A percentile compares a stretch with the other conserved stretches of the same genome.
These are phyloP conservation scores for Clinocottus analis DNA, from an alignment of 2,113 vertebrate species.

Conservation along the genomic window DNA sequence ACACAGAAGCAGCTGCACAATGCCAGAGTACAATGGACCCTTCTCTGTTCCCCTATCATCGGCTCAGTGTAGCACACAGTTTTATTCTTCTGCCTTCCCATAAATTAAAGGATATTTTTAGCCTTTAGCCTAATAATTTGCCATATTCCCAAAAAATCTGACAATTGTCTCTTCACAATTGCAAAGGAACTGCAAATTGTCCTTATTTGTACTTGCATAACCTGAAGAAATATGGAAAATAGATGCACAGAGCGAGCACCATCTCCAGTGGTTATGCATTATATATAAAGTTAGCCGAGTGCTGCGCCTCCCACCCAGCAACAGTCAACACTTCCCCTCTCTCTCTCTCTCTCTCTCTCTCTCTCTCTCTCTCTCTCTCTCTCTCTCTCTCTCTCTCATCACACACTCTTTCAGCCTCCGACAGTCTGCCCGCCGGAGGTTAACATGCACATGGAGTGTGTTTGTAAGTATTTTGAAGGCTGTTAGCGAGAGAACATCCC, in stretches of 20 bases:
- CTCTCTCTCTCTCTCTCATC: slow-evolving; percentile 52
- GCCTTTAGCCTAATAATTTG: too few species aligned
- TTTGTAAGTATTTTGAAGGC: slow-evolving; percentile 26
- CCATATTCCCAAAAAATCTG: neutral
- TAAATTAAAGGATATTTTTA: neutral
- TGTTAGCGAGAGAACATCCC: slow-evolving; percentile 2
- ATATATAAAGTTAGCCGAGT: slow-evolving; percentile 83
- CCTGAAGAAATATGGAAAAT: slow-evolving; percentile 27
- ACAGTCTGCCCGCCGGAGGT: slow-evolving; percentile 27
- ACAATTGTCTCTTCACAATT: neutral
- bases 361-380: slow-evolving; percentile 31
- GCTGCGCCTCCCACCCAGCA: slow-evolving; percentile 74
- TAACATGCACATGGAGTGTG: slow-evolving; percentile 6
- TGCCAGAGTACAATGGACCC: slow-evolving; percentile 23
- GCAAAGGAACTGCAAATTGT: neutral
- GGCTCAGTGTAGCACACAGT: neutral
- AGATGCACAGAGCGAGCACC: slow-evolving; percentile 47
- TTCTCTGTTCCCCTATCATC: slow-evolving; percentile 26
- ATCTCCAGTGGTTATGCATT: slow-evolving; percentile 78
- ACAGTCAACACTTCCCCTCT: slow-evolving; percentile 46
- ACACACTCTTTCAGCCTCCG: slow-evolving; percentile 51
- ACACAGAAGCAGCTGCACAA: slow-evolving; percentile 38
- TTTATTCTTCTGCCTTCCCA: neutral
- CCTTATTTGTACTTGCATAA: slow-evolving; percentile 48
- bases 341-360: slow-evolving; percentile 33